Base-by-base conservation (phyloP, 2,113 vertebrate genomes). In the Sciurus niger region DNA sequence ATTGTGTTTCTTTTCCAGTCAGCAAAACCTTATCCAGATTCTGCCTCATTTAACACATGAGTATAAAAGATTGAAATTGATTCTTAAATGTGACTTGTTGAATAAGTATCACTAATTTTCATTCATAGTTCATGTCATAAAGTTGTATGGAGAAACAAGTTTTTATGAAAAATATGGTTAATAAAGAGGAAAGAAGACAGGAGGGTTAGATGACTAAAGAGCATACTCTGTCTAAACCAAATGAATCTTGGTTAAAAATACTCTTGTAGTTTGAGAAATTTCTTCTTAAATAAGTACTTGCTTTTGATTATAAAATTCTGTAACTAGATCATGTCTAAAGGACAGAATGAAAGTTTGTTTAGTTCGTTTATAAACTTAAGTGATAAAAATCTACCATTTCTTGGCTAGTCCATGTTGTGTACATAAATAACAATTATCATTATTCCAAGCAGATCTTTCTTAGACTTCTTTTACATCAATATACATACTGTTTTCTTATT, bases 141-240 rank as follows among this genome's bases (percentile, higher is more conserved):
- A 84, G 13, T 93, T 92, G 89, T 85, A 48, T 68, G 55, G n/a
- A 55, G 6, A 93, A 92, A 18, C n/a, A 90, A 51, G 4, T 89
- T 96, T 84, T 89, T 65, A 84, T 90, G 77, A 55, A 96, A 95
- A 94, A 85, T 65, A 11, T 60, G 28, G 12, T 85, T 74, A 83
- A 24, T 79, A 89, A 60, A n/a, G n/a, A 86, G 30, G 22, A 70
- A 74, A 72, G 11, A 30, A 72, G 16, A 76, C 13, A 9, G 46
- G 67, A 94, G 7, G 14, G 1, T 17, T n/a, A 86, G 53, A 86
- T 93, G 43, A 91, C 24, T 83, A 55, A 80, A 94, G 87, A 70
- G 30, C 65, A 68, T 28, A 25, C 3, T 65, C 4, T 65, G 1
- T 88, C 25, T 46, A 28, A 95, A 67, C 65, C 58, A 53, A 43